phyloP scores from a whole-genome alignment of 2,888 invertebrate species.

The Eupithecia pulchellata region DNA sequence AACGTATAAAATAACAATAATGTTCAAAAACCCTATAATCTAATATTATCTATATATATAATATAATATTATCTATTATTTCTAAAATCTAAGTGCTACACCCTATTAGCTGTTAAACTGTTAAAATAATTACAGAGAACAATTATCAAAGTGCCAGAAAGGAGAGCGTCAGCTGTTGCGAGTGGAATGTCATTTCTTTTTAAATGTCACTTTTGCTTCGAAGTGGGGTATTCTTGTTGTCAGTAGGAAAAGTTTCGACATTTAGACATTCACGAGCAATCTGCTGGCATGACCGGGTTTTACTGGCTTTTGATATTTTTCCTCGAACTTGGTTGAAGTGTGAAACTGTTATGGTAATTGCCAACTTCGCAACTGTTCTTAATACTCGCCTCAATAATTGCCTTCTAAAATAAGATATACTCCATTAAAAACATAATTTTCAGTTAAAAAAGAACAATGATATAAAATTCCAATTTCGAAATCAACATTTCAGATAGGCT shows the following conservation, averaged over 20 bases:
- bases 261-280: constrained; percentile 72
- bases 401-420: neutral
- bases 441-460: neutral
- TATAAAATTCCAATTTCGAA: neutral
- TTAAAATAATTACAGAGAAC: constrained; percentile 66
- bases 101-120: constrained; percentile 64
- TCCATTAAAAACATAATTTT: neutral
- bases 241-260: constrained; percentile 67
- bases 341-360: constrained; percentile 21
- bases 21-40: constrained; percentile 55
- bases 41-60: too few species aligned
- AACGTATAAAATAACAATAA: constrained; percentile 35
- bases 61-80: too few species aligned
- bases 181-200: constrained; percentile 65
- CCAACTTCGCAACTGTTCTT: neutral
- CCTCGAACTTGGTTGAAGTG: constrained; percentile 18
- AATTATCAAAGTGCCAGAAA: constrained; percentile 65
- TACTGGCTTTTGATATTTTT: constrained; percentile 49
- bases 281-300: constrained; percentile 60
- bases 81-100: constrained; percentile 57
- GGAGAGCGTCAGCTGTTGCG: constrained; percentile 64
- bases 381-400: neutral
- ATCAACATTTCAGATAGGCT: neutral
- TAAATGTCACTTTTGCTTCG: constrained; percentile 50
- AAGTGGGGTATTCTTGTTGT: constrained; percentile 58